Evolutionary conservation across 2,888 invertebrate species (phyloP).

Genomic region (Theodoxus fluviatilis): DNA sequence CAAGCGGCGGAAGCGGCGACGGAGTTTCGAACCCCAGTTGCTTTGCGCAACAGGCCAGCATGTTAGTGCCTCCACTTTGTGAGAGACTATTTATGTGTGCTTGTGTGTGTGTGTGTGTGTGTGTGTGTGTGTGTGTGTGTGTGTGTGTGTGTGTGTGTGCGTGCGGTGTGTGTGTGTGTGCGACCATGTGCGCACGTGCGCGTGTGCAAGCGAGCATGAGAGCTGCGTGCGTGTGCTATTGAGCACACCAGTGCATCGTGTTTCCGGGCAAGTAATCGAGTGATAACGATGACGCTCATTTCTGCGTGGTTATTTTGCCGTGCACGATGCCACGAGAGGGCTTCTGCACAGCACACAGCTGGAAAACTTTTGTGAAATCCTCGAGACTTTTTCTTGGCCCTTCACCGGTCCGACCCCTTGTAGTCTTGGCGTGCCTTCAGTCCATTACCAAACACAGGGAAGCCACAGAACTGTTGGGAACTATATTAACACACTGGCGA

Average conservation of each 20-base stretch:
- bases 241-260: not conserved
- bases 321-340: too few relatives aligned
- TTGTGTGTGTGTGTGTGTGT: conserved; percentile 14
- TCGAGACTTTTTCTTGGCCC: not conserved
- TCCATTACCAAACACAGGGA: too few relatives aligned
- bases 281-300: not conserved
- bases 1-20: not conserved
- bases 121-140: conserved; percentile 14
- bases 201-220: not conserved
- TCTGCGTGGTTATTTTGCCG: too few relatives aligned
- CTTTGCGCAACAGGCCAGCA: too few relatives aligned
- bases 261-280: not conserved
- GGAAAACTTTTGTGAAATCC: conserved; percentile 8
- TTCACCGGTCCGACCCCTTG: too few relatives aligned
- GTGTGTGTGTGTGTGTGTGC: conserved; percentile 9
- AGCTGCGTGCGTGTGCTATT: not conserved
- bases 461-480: too few relatives aligned
- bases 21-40: too few relatives aligned
- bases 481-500: too few relatives aligned
- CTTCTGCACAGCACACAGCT: too few relatives aligned
- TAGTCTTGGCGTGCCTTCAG: too few relatives aligned
- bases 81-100: conserved; percentile 4
- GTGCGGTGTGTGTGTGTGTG: not conserved
- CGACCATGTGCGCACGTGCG: conserved; percentile 4
- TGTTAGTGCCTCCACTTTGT: not conserved